These are phyloP conservation scores for Cuculus canorus DNA, from an alignment of 2,797 vertebrate genomes.

Conservation along the genomic window DNA sequence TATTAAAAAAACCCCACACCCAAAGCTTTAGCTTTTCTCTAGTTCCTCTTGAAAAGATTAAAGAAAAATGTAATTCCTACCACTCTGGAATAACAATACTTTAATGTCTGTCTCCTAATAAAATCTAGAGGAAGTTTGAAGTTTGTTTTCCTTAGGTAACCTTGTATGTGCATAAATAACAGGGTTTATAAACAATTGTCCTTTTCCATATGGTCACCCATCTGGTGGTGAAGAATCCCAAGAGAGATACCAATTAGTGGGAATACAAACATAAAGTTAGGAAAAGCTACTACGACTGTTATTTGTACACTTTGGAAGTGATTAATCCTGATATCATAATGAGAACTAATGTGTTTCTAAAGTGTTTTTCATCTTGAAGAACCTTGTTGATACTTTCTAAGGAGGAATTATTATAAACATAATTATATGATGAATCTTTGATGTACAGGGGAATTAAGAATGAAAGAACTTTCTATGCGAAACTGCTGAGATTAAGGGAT, in stretches of 20 bases:
- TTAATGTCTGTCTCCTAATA: neutral
- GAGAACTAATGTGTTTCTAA: neutral
- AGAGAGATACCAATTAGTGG: conserved; percentile 41
- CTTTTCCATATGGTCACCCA: conserved; percentile 61
- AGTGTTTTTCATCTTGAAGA: neutral
- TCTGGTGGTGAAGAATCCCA: conserved; percentile 50
- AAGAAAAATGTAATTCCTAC: neutral
- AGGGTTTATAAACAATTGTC: conserved; percentile 56
- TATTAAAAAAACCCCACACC: neutral
- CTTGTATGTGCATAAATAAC: conserved; percentile 41
- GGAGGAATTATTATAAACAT: neutral
- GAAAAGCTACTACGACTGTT: neutral
- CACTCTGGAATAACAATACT: neutral
- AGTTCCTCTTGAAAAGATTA: neutral
- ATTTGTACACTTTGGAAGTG: neutral
- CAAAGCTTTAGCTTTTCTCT: neutral
- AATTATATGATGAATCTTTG: neutral
- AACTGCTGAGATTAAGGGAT: neutral
- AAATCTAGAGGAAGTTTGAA: conserved; percentile 19
- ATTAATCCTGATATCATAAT: neutral
- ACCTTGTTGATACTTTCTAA: neutral
- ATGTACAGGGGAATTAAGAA: neutral
- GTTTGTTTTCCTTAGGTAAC: conserved; percentile 39
- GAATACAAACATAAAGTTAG: conserved; percentile 16
- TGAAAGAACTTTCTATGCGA: neutral